Evolutionary conservation across 2,888 invertebrate genomes (phyloP).

Genomic region (Clitarchus hookeri): DNA sequence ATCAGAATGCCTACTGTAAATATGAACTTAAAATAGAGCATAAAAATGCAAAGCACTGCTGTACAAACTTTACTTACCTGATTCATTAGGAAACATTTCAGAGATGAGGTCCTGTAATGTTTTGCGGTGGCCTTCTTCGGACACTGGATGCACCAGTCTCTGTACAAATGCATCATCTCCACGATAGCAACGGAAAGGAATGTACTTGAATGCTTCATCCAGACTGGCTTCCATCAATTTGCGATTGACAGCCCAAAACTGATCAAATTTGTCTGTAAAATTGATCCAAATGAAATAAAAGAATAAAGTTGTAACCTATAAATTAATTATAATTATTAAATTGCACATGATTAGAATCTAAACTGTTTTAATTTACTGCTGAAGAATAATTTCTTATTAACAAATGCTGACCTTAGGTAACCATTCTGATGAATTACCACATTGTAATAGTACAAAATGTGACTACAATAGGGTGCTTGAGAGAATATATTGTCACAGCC

Average conservation of each 20-base stretch:
- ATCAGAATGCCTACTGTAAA: no score
- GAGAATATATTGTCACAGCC: no score
- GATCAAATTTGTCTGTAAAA: slow-evolving; percentile 91
- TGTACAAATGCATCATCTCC: slow-evolving; percentile 75
- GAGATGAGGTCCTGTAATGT: slow-evolving; percentile 72
- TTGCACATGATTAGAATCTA: no score
- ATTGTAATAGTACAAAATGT: no score
- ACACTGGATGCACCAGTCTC: slow-evolving; percentile 75
- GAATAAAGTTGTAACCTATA: slow-evolving; percentile 23
- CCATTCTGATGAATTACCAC: no score
- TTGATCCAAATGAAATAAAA: slow-evolving; percentile 32
- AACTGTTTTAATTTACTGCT: no score
- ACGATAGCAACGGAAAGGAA: slow-evolving; percentile 84
- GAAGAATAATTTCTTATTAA: no score
- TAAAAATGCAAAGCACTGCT: neutral
- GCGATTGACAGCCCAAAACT: slow-evolving; percentile 97
- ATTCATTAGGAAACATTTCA: slow-evolving; percentile 65
- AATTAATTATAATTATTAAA: no score
- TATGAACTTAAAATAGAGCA: neutral
- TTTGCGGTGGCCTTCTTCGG: slow-evolving; percentile 72
- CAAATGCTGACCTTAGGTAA: no score
- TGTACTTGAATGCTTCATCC: slow-evolving; percentile 84
- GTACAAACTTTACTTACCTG: slow-evolving; percentile 47
- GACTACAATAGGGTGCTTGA: no score
- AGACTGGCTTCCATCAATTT: slow-evolving; percentile 88